Percentiles rank a stretch among this genome's conserved stretches.
Conservation (phyloP, 2,888 invertebrate genomes). For the Epiblema foenella region DNA sequence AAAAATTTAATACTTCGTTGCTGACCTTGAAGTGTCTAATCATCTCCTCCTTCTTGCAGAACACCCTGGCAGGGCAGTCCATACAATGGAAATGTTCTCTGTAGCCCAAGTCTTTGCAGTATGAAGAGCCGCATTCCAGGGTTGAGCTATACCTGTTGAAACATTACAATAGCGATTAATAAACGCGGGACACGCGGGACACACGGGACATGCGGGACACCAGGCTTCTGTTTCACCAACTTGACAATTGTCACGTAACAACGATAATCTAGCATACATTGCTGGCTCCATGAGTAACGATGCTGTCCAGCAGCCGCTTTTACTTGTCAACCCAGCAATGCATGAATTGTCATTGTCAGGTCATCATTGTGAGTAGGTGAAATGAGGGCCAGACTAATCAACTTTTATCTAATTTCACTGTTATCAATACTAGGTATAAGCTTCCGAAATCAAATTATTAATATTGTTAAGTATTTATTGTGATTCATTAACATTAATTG, state of each 20-base stretch:
- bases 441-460: neutral
- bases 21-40: slow-evolving; percentile 94
- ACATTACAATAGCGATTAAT: neutral
- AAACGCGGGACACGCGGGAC: too few relatives aligned
- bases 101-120: slow-evolving; percentile 95
- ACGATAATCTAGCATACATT: too few relatives aligned
- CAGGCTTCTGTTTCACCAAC: neutral
- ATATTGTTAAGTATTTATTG: neutral
- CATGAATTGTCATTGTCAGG: too few relatives aligned
- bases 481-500: neutral
- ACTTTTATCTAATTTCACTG: neutral
- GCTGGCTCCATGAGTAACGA: too few relatives aligned
- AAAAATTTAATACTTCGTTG: neutral
- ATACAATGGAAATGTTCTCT: slow-evolving; percentile 97
- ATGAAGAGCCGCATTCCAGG: slow-evolving; percentile 92
- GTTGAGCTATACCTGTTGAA: slow-evolving; percentile 88
- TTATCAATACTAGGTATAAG: neutral
- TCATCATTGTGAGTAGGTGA: too few relatives aligned
- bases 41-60: slow-evolving; percentile 99
- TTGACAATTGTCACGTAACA: too few relatives aligned
- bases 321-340: too few relatives aligned
- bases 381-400: neutral
- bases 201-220: too few relatives aligned
- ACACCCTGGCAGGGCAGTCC: slow-evolving; percentile 90
- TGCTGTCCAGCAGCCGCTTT: too few relatives aligned